Percentiles rank a stretch among this genome's conserved stretches.
Conservation (phyloP, 1,140 invertebrate species). For the Palaemon carinicauda region DNA sequence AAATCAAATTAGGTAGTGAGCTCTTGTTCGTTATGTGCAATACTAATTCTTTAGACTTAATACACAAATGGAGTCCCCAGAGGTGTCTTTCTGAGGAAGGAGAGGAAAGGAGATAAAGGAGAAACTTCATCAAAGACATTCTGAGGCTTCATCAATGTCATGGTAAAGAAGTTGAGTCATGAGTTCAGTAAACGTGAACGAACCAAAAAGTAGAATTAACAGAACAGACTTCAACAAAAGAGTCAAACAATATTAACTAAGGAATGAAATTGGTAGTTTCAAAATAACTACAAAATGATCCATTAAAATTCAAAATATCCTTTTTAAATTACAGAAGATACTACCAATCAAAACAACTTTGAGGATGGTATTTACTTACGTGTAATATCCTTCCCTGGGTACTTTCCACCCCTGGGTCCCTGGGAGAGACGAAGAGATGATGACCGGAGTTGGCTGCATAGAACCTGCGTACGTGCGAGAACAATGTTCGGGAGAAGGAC, state of each 20-base stretch:
- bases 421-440: constrained; percentile 18
- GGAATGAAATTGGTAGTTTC: not conserved
- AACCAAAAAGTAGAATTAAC: not conserved
- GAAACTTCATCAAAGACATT: not conserved
- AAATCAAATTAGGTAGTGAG: too few species aligned
- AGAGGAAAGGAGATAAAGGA: not conserved
- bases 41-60: too few species aligned
- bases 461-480: not conserved
- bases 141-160: too few species aligned
- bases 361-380: constrained; percentile 7
- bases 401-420: constrained; percentile 39
- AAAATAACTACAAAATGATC: not conserved
- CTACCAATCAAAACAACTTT: not conserved
- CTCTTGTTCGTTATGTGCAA: too few species aligned
- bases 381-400: constrained; percentile 22
- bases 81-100: too few species aligned
- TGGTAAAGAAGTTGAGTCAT: too few species aligned
- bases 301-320: not conserved
- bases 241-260: too few species aligned
- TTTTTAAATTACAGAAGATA: too few species aligned
- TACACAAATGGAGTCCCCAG: too few species aligned
- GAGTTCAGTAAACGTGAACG: too few species aligned
- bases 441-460: not conserved
- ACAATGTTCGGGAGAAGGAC: constrained; percentile 7
- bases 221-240: not conserved